A percentile compares a stretch with the other conserved stretches of the same genome.
These are phyloP conservation scores for Ligdia adustata DNA, from an alignment of 2,888 invertebrate species.

Conservation along the genomic window DNA sequence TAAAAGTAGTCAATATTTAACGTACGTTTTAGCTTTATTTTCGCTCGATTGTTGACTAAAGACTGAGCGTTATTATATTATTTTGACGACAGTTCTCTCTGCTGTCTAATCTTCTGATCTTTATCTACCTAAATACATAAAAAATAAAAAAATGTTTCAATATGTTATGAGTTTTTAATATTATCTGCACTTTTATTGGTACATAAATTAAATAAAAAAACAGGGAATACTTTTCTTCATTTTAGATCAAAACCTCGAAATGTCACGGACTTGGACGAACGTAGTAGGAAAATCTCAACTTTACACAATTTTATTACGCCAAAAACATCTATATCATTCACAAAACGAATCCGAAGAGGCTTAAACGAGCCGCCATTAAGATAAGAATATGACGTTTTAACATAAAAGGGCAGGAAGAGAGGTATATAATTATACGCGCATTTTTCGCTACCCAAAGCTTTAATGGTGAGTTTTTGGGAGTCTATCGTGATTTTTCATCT, in stretches of 20 bases:
- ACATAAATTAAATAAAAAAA: no score
- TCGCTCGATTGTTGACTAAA: no score
- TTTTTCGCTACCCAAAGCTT: slow-evolving; percentile 28
- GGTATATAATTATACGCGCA: slow-evolving; percentile 30
- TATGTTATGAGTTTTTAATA: no score
- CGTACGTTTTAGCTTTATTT: no score
- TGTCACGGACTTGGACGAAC: neutral
- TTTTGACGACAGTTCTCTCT: no score
- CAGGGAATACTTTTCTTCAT: neutral
- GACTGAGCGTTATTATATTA: no score
- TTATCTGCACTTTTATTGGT: no score
- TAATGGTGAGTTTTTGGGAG: slow-evolving; percentile 25
- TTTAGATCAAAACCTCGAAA: neutral
- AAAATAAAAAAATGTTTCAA: no score
- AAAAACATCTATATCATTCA: slow-evolving; percentile 15
- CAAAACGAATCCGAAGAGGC: slow-evolving; percentile 15
- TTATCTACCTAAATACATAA: no score
- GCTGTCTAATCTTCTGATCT: no score
- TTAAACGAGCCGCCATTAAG: slow-evolving; percentile 25
- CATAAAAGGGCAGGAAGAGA: slow-evolving; percentile 31
- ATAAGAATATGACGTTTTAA: slow-evolving; percentile 33
- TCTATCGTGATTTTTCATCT: slow-evolving; percentile 33
- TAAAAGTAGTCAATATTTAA: neutral
- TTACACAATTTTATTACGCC: slow-evolving; percentile 15
- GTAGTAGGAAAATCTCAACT: slow-evolving; percentile 9